Conservation (phyloP, 2,888 invertebrate genomes). For the Micropterix aruncella region DNA sequence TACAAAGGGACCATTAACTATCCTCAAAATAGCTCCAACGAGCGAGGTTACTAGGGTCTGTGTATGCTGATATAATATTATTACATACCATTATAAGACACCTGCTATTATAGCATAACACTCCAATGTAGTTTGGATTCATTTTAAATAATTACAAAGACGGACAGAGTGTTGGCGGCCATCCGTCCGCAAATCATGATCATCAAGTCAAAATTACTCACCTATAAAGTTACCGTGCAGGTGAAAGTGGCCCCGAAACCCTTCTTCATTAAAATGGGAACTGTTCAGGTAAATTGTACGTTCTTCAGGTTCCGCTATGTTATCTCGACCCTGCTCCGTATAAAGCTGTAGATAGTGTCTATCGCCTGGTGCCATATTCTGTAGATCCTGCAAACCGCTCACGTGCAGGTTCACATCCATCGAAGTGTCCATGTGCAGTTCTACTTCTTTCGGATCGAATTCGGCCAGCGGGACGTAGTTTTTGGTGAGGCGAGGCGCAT, state of each 20-base stretch:
- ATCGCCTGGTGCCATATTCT: slow-evolving; percentile 12
- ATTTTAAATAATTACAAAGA: too few relatives aligned
- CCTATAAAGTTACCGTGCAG: slow-evolving; percentile 36
- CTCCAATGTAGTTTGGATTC: too few relatives aligned
- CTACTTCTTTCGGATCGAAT: slow-evolving; percentile 22
- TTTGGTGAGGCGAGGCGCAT: slow-evolving; percentile 20
- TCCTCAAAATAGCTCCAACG: too few relatives aligned
- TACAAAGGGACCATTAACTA: too few relatives aligned
- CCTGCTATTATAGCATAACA: too few relatives aligned
- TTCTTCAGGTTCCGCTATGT: slow-evolving; percentile 5
- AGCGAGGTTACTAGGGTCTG: too few relatives aligned
- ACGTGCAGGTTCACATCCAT: slow-evolving; percentile 26
- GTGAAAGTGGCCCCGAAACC: slow-evolving; percentile 19
- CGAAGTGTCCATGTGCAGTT: slow-evolving; percentile 33
- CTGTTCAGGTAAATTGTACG: slow-evolving; percentile 4
- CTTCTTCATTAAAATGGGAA: background rate
- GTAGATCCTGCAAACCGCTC: slow-evolving; percentile 18
- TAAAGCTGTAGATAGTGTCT: slow-evolving; percentile 13
- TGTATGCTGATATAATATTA: too few relatives aligned
- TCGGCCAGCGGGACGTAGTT: slow-evolving; percentile 18
- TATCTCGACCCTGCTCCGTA: slow-evolving; percentile 9
- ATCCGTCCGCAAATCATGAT: background rate
- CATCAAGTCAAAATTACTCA: slow-evolving; percentile 14
- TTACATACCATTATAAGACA: too few relatives aligned
- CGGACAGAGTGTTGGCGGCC: too few relatives aligned